A percentile compares a stretch with the other conserved stretches of the same genome.
These are phyloP conservation scores for Mythimna loreyi DNA, from an alignment of 2,888 invertebrate genomes.

Conservation along the genomic window DNA sequence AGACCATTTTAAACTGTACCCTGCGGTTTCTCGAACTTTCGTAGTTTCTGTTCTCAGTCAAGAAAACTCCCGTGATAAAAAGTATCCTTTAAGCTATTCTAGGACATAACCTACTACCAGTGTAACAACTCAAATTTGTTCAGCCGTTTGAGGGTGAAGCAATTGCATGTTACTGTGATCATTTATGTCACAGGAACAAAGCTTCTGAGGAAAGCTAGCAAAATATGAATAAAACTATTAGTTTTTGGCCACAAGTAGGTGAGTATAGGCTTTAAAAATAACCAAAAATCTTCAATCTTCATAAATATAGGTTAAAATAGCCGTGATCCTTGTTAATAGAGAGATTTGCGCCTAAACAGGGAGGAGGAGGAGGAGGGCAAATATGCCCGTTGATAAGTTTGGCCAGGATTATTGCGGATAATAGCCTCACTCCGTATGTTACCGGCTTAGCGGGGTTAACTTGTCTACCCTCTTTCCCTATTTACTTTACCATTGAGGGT, in stretches of 20 bases:
- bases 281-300: not conserved
- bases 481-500: slow-evolving; percentile 20
- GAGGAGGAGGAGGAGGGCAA: too few relatives aligned
- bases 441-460: slow-evolving; percentile 36
- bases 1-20: too few relatives aligned
- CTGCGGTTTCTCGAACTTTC: too few relatives aligned
- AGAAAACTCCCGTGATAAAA: too few relatives aligned
- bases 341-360: slow-evolving; percentile 17
- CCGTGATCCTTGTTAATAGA: slow-evolving; percentile 3
- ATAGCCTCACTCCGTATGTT: slow-evolving; percentile 34
- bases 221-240: not conserved
- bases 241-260: not conserved
- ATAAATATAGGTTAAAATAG: slow-evolving; percentile 26
- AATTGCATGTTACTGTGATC: too few relatives aligned
- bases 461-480: slow-evolving; percentile 20
- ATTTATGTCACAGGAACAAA: too few relatives aligned
- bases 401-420: slow-evolving; percentile 30
- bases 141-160: too few relatives aligned
- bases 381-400: slow-evolving; percentile 23
- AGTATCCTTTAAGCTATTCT: too few relatives aligned
- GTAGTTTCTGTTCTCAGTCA: too few relatives aligned
- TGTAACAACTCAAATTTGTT: too few relatives aligned
- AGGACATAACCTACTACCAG: too few relatives aligned
- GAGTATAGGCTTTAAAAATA: fast-evolving
- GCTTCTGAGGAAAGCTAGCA: not conserved